Percentiles rank a stretch among this genome's conserved stretches.
Conservation (phyloP, 2,113 vertebrate species). For the Hydrochoerus hydrochaeris region DNA sequence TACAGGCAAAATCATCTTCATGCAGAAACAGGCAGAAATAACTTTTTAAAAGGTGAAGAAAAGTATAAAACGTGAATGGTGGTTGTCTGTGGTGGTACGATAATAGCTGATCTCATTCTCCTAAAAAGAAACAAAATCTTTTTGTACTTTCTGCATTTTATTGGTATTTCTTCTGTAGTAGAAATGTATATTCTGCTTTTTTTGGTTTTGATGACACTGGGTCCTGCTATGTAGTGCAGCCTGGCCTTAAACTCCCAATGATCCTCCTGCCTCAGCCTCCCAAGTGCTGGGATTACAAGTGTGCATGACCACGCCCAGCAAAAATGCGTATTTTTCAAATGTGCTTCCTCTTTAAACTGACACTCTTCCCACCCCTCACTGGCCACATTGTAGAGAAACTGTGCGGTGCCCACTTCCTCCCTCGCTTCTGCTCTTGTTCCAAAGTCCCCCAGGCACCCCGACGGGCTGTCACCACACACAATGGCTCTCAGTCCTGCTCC, state of each 20-base stretch:
- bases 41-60: background rate
- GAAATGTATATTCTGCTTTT: background rate
- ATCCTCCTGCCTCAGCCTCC: background rate
- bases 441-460: background rate
- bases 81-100: background rate
- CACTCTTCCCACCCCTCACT: background rate
- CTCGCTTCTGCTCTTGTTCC: background rate
- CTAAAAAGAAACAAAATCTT: constrained; percentile 16
- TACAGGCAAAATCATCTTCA: background rate
- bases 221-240: background rate
- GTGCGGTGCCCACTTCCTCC: background rate
- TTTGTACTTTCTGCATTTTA: background rate
- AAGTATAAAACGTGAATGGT: background rate
- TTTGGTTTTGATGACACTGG: background rate
- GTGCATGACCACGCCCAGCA: background rate
- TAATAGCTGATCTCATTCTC: background rate
- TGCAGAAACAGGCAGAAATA: background rate
- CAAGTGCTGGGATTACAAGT: background rate
- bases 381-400: background rate
- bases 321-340: background rate
- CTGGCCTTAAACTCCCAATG: background rate
- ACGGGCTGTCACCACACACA: background rate
- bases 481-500: background rate
- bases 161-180: constrained; percentile 18
- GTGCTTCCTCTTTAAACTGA: background rate